phyloP scores from a whole-genome alignment of 1,140 invertebrate species.

The Lucilia cuprina region DNA sequence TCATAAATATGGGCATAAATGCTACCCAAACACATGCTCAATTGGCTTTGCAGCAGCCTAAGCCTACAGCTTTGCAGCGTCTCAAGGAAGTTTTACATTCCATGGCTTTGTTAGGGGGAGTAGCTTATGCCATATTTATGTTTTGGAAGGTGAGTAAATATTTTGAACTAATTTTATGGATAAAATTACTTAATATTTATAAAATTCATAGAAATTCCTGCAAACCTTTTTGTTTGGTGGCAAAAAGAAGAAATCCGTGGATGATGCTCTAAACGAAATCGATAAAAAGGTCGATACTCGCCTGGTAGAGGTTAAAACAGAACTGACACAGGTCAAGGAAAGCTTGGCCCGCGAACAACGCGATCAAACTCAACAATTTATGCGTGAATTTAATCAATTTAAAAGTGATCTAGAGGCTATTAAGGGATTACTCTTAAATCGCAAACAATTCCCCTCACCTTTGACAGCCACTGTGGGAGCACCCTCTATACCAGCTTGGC shows the following conservation, averaged over 20 bases:
- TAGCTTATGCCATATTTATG: constrained; percentile 74
- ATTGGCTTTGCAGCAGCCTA: constrained; percentile 54
- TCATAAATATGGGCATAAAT: constrained; percentile 60
- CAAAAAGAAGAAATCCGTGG: constrained; percentile 68
- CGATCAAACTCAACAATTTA: constrained; percentile 67
- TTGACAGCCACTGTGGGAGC: constrained; percentile 66
- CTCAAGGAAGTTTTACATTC: constrained; percentile 73
- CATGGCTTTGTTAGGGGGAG: constrained; percentile 73
- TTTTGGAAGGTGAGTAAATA: constrained; percentile 73
- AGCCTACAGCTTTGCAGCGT: constrained; percentile 62
- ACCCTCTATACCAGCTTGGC: constrained; percentile 79
- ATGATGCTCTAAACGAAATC: constrained; percentile 71
- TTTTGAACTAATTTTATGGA: neutral
- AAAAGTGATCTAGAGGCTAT: constrained; percentile 78
- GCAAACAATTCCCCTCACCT: constrained; percentile 76
- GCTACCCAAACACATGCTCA: constrained; percentile 47
- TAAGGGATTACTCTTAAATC: constrained; percentile 77
- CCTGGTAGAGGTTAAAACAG: constrained; percentile 69
- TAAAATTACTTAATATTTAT: constrained; percentile 6
- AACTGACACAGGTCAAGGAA: constrained; percentile 65
- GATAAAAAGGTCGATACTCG: constrained; percentile 71
- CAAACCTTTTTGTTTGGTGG: constrained; percentile 70
- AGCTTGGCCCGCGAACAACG: constrained; percentile 57
- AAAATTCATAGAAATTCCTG: constrained; percentile 69
- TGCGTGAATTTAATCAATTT: constrained; percentile 71